Conservation (phyloP, 1,140 invertebrate species). For the Sycophila sp. region DNA sequence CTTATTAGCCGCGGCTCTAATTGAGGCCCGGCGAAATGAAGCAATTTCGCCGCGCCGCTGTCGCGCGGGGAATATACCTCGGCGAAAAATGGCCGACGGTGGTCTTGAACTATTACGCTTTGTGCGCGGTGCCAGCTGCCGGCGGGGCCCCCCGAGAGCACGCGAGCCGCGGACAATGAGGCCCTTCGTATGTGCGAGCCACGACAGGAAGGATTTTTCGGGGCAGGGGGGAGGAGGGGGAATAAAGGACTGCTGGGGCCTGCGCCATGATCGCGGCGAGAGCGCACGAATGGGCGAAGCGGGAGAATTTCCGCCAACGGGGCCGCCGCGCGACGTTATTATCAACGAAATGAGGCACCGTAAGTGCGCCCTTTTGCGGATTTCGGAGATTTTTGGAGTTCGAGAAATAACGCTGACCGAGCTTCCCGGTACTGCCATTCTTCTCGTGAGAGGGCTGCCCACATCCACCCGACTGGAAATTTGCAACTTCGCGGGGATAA, state of each 20-base stretch:
- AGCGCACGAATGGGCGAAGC: background rate
- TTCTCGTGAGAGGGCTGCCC: too few species aligned
- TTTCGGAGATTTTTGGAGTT: too few species aligned
- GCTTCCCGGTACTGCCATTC: too few species aligned
- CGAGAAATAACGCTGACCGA: too few species aligned
- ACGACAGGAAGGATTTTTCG: background rate
- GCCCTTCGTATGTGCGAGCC: too few species aligned
- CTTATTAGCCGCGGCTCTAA: background rate
- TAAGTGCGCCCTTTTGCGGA: too few species aligned
- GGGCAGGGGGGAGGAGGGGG: constrained; percentile 32
- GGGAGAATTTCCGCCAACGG: constrained; percentile 4
- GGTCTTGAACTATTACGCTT: constrained; percentile 5
- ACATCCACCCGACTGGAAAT: too few species aligned
- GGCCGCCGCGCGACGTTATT: background rate
- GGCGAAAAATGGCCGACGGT: background rate
- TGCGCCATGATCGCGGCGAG: background rate
- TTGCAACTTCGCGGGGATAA: too few species aligned
- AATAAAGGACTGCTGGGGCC: background rate
- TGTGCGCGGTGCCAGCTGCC: background rate
- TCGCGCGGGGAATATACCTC: background rate
- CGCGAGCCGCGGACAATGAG: constrained; percentile 31
- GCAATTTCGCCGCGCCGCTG: background rate
- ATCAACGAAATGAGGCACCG: constrained; percentile 6
- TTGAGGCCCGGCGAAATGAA: constrained; percentile 1
- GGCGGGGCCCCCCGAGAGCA: constrained; percentile 22